Base-by-base conservation (phyloP, 1,140 invertebrate genomes). In the Heterodera carotae region DNA sequence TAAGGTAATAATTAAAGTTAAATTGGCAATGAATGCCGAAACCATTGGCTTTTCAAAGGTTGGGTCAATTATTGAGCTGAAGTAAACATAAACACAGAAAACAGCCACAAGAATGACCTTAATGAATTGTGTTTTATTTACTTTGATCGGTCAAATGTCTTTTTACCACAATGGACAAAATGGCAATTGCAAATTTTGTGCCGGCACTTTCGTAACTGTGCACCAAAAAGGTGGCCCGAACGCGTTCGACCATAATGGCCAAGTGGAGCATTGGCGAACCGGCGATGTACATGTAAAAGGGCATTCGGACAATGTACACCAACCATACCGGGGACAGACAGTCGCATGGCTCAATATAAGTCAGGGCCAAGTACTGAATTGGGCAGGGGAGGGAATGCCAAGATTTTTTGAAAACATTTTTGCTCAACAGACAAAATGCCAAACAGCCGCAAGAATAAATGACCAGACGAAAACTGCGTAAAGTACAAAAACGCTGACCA, bases 291-390 rank as follows among this genome's bases (percentile, higher is more conserved):
- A 62, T 3, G 39, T 64, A 34, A n/a, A 15, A 12, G 31, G 72
- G 72, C 27, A 74, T 74, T 34, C 72, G 27, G 27, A 74, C 36
- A 7, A 34, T 33, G 64, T 64, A 74, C 33, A 74, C 72, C 36
- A 74, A 25, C 72, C 72, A 74, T 34, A 74, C 72, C 36, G 59
- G 72, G 36, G 36, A 31, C 64, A 74, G 34, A 74, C 72, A 74
- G 36, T 74, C 72, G 64, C 72, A 74, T 10, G 72, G 72, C 25
- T 56, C 18, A 2, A 27, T 31, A 34, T 62, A 62, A 18, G 72
- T 59, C 62, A 66, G 7, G 27, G 62, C 62, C 3, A 66, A 27
- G 62, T 66, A 66, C 62, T 66, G 62, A 29, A 66, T 18, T 2
- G 62, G 29, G 15, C 8, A n/a, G 29, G 25, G 22, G 27, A 5